Evolutionary conservation across 1,140 invertebrate species (phyloP).

Genomic region (Lasioglossum albipes): DNA sequence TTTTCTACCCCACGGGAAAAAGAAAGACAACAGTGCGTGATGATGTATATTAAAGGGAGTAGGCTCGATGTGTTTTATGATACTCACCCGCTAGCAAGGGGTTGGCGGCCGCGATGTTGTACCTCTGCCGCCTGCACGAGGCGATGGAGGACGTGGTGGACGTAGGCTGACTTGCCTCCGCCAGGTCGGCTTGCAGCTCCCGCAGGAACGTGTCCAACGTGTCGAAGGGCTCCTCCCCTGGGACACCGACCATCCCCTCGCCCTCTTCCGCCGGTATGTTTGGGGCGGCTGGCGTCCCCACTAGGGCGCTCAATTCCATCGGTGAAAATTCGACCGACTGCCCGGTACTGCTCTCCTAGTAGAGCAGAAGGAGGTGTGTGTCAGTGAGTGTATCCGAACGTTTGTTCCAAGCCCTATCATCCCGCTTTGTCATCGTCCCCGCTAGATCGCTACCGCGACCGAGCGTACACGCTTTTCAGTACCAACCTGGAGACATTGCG

Average conservation of each 20-base stretch:
- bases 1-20: slow-evolving; percentile 72
- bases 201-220: slow-evolving; percentile 77
- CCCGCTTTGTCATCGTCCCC: not conserved
- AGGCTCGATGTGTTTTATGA: not conserved
- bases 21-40: slow-evolving; percentile 10
- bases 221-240: slow-evolving; percentile 76
- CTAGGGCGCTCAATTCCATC: slow-evolving; percentile 76
- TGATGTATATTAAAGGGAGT: no score
- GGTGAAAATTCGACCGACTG: slow-evolving; percentile 78
- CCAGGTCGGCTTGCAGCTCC: slow-evolving; percentile 77
- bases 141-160: slow-evolving; percentile 76
- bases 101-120: slow-evolving; percentile 90
- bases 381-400: no score
- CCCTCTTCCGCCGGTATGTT: slow-evolving; percentile 67
- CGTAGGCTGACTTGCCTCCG: slow-evolving; percentile 76
- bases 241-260: slow-evolving; percentile 68
- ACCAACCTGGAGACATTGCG: slow-evolving; percentile 91
- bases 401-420: not conserved
- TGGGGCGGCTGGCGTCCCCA: slow-evolving; percentile 71
- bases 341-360: slow-evolving; percentile 74
- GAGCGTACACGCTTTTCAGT: not conserved
- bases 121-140: slow-evolving; percentile 83
- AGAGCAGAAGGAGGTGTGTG: slow-evolving; percentile 7
- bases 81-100: slow-evolving; percentile 86
- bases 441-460: no score